Evolutionary conservation across 2,797 vertebrate genomes (phyloP), one percentile per base, ranked within the genome.

Genomic region (Sebastes goodei): DNA sequence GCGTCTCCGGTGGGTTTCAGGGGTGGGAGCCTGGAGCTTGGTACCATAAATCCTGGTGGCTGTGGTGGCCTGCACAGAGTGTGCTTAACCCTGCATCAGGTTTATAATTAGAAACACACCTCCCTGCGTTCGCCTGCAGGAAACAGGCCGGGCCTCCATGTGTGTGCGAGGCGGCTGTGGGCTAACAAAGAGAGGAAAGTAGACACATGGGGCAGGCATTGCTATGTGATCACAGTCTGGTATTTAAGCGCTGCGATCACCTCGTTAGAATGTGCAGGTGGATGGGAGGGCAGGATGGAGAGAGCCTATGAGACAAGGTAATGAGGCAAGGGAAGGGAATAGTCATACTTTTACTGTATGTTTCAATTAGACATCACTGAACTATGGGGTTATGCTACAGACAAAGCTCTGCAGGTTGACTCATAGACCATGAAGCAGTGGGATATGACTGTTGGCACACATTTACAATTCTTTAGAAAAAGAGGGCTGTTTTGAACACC

Each of bases 141-240:
- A 96, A 96, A 79, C 71, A 3, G 74, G 64, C 59, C 52, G 23
- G 82, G 92, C 80, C 85, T 89, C 74, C 60, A 25, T 86, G 76
- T 91, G 83, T 87, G 88, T 33, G 70, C 6, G 65, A 70, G 83
- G 71, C 83, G 83, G 68, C 83, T 61, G 77, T 27, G 61, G 78
- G 78, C 78, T 92, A 93, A 96, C 95, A 96, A 96, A 96, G 92
- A 92, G 88, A 96, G 95, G 95, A 95, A 96, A 93, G 93, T 88
- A 86, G 83, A 88, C 84, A 85, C 90, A 94, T 91, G 86, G 85
- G 85, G 82, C 87, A 89, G 82, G 91, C 91, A 93, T 94, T 94
- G 94, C 68, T 27, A 88, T 72, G 77, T 75, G 93, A 93, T 93
- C 86, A 88, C 80, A 76, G 78, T 76, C 64, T 80, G 80, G 78